Base-by-base conservation (phyloP, 2,888 invertebrate species). In the Notodonta ziczac region DNA sequence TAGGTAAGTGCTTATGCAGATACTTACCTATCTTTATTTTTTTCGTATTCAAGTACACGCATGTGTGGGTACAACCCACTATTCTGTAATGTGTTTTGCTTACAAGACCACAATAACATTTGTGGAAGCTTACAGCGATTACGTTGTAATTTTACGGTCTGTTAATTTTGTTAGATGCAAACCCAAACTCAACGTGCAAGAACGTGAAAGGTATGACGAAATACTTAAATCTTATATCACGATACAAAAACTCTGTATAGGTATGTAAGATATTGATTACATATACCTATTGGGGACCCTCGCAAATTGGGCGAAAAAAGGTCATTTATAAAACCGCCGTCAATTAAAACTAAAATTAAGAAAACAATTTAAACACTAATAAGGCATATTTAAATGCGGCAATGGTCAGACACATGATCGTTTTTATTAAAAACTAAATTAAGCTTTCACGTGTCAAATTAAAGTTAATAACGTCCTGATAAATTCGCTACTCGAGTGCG, bases 401-500 rank as follows among this genome's bases (percentile, higher is more conserved):
- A 66, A 72, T 74, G 63, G 71, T 75, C 67, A 67, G 70, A 60
- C 60, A 66, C 66, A 66, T 73, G 71, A 60, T 62, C 63, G 67
- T 70, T 66, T 77, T 75, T 67, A 24, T 24, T 24, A 58, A 64
- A 56, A 60, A 59, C 64, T 71, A 74, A 80, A 66, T 77, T 77
- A 81, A 68, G 66, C 65, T 76, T 76, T 72, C 69, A 69, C 61
- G 59, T 76, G 73, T 80, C 76, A 68, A 76, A 77, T 83, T 72
- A 77, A 69, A 73, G 66, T 67, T 77, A 80, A 81, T 82, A 81
- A 78, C 66, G 69, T 70, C 75, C 76, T 75, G 68, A 81, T 81
- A 78, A 76, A 80, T 83, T 77, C 68, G 71, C 76, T 73, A 70
- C 74, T 71, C 78, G 76, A 75, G 81, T 78, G 80, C 78, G 77